These are phyloP conservation scores for Conops quadrifasciatus DNA, from an alignment of 2,888 invertebrate species.

Conservation along the genomic window DNA sequence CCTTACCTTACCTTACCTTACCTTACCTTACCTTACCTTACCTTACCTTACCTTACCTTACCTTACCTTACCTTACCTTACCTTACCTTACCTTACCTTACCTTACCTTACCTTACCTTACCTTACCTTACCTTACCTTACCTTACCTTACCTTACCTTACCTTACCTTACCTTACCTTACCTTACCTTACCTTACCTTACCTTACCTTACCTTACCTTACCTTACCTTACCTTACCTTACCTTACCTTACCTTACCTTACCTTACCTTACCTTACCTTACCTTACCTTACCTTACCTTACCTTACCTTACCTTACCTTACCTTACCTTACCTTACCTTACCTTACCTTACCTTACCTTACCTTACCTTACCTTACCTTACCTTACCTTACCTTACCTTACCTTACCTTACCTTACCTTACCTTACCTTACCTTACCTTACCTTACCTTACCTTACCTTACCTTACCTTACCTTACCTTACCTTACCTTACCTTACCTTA, in stretches of 20 bases:
- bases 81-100: conserved; percentile 2
- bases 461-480: too few species aligned
- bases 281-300: neutral
- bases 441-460: neutral
- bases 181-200: neutral
- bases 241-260: conserved; percentile 5
- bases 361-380: neutral
- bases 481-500: conserved; percentile 5
- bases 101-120: neutral
- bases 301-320: neutral
- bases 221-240: neutral
- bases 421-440: conserved; percentile 1
- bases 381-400: too few species aligned
- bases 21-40: neutral
- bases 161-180: conserved; percentile 17
- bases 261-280: too few species aligned
- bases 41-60: neutral
- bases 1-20: conserved; percentile 13
- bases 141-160: conserved; percentile 8
- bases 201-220: conserved; percentile 7
- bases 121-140: neutral
- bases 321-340: neutral
- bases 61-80: conserved; percentile 9
- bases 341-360: neutral
- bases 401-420: conserved; percentile 13